Base-by-base conservation (phyloP, 2,888 invertebrate species). In the Dasypogon diadema region DNA sequence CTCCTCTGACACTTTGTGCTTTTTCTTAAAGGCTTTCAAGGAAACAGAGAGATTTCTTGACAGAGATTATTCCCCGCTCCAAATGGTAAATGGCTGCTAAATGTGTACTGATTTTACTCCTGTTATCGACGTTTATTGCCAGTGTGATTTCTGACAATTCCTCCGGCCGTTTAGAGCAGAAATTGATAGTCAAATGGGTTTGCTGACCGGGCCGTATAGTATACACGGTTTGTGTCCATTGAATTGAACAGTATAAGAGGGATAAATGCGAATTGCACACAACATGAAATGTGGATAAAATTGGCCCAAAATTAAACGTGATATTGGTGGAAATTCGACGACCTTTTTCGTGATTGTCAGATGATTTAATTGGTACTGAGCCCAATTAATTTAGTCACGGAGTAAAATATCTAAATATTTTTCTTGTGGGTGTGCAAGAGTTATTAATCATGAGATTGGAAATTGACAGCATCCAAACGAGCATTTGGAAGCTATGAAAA, bases 401-500 rank as follows among this genome's bases (percentile, higher is more conserved):
- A 37, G 14, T n/a, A 42, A 42, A 63, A 37, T 34, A 37, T 63
- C 37, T 42, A 63, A 34, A 42, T n/a, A 37, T 60, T 22, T n/a
- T 21, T 14, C 8, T 5, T 10, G 10, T 5, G 42, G 10, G 63
- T 12, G 21, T 30, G 63, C 21, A 12, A 16, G 58, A 6, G 21
- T 42, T 37, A 63, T 63, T 42, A 63, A 63, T 63, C 63, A 63
- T 4, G 14, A 34, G 8, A 12, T 37, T 63, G 16, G 12, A 30
- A 63, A 63, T 42, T 22, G 63, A 63, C 63, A 22, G 22, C 63
- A 42, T 42, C 63, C 58, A 58, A 58, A 63, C 37, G 12, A 63
- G 42, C 21, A 21, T 37, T 42, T 21, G 63, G 18, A 3, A 63
- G 42, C 21, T 63, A 30, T 63, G 12, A 63, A 42, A 63, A 14